phyloP scores from a whole-genome alignment of 2,113 vertebrate genomes.

The Thalassoma bifasciatum region DNA sequence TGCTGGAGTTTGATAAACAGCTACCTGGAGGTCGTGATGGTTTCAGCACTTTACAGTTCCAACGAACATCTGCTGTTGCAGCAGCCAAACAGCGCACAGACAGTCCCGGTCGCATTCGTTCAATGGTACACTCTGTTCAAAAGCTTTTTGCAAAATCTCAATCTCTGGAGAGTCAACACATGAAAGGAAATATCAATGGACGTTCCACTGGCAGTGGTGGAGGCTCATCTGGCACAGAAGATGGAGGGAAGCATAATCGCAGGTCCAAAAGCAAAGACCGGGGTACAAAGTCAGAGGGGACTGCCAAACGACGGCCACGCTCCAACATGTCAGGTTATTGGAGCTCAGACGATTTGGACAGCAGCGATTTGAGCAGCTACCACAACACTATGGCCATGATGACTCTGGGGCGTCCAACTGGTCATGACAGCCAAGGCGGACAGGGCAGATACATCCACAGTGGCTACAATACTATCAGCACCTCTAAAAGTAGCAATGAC shows the following conservation, averaged over 20 bases:
- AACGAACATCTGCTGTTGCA: slow-evolving; percentile 82
- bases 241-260: slow-evolving; percentile 88
- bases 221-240: slow-evolving; percentile 81
- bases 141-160: slow-evolving; percentile 94
- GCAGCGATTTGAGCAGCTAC: slow-evolving; percentile 92
- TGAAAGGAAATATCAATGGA: slow-evolving; percentile 91
- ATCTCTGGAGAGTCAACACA: slow-evolving; percentile 87
- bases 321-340: slow-evolving; percentile 99
- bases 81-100: slow-evolving; percentile 93
- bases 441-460: slow-evolving; percentile 91
- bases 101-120: slow-evolving; percentile 96
- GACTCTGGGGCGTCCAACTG: slow-evolving; percentile 88
- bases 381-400: slow-evolving; percentile 92
- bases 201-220: slow-evolving; percentile 80
- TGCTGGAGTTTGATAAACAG: slow-evolving; percentile 97
- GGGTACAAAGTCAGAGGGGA: slow-evolving; percentile 89
- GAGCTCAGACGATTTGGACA: slow-evolving; percentile 97
- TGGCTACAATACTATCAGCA: slow-evolving; percentile 95
- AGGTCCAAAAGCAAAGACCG: slow-evolving; percentile 98
- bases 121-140: slow-evolving; percentile 96
- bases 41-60: slow-evolving; percentile 98
- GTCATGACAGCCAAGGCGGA: slow-evolving; percentile 83
- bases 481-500: slow-evolving; percentile 93
- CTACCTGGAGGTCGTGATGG: slow-evolving; percentile 93
- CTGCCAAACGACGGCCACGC: slow-evolving; percentile 90